Percentiles rank a stretch among this genome's conserved stretches.
phyloP scores from a whole-genome alignment of 1,140 invertebrate species.

The Drosophila sproati region DNA sequence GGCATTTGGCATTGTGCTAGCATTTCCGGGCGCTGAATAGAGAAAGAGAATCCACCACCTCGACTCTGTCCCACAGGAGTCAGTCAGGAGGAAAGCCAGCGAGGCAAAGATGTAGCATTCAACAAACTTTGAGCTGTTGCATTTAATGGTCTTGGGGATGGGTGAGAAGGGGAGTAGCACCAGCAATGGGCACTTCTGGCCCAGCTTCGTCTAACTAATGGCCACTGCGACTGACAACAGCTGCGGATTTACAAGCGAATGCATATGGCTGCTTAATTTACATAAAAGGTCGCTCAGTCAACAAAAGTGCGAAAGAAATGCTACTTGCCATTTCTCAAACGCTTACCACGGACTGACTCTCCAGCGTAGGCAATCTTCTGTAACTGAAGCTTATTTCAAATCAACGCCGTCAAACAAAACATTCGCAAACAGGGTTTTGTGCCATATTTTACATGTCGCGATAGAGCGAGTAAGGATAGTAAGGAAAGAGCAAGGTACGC shows the following conservation, averaged over 20 bases:
- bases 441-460: slow-evolving; percentile 7
- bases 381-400: slow-evolving; percentile 14
- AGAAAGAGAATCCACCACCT: slow-evolving; percentile 18
- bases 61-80: slow-evolving; percentile 11
- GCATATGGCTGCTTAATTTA: slow-evolving; percentile 72
- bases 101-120: slow-evolving; percentile 28
- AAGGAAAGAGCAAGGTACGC: no score
- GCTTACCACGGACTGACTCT: slow-evolving; percentile 26
- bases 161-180: slow-evolving; percentile 11
- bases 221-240: slow-evolving; percentile 73
- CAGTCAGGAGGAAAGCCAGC: slow-evolving; percentile 29
- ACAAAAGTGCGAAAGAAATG: slow-evolving; percentile 32
- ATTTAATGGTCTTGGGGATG: slow-evolving; percentile 62
- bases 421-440: background rate
- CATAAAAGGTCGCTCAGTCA: slow-evolving; percentile 77
- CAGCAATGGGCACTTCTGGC: slow-evolving; percentile 54
- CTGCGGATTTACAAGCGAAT: slow-evolving; percentile 77
- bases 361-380: slow-evolving; percentile 8
- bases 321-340: slow-evolving; percentile 56
- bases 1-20: slow-evolving; percentile 78
- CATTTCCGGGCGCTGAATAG: slow-evolving; percentile 54
- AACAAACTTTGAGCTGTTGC: slow-evolving; percentile 67
- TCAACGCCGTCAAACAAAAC: slow-evolving; percentile 12
- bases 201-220: slow-evolving; percentile 66
- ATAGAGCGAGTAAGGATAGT: background rate